phyloP scores from a whole-genome alignment of 2,888 invertebrate genomes.

The Chydorus sphaericus region DNA sequence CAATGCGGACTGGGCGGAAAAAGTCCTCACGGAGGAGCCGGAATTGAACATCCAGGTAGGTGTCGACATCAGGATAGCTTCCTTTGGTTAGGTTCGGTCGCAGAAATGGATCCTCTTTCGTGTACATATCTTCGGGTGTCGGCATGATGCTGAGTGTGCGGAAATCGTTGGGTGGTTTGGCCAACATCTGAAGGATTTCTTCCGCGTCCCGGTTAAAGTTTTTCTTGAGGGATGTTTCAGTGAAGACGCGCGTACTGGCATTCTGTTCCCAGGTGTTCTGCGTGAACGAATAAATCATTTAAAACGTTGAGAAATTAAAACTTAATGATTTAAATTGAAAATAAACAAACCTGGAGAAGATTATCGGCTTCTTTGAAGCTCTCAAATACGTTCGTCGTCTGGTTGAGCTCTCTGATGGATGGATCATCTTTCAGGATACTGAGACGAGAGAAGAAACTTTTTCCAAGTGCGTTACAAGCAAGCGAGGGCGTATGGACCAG shows the following conservation, averaged over 20 bases:
- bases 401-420: neutral
- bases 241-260: too few relatives aligned
- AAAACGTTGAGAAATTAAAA: neutral
- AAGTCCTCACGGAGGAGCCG: conserved; percentile 65
- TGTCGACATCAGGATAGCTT: conserved; percentile 43
- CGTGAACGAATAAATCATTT: neutral
- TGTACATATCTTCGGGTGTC: conserved; percentile 25
- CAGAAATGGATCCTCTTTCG: conserved; percentile 30
- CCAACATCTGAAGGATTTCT: neutral
- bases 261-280: neutral
- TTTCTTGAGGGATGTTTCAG: neutral
- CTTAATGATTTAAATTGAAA: neutral
- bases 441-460: neutral
- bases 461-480: neutral
- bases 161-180: conserved; percentile 32
- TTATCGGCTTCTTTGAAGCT: neutral
- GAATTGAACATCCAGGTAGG: conserved; percentile 68
- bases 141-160: conserved; percentile 28
- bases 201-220: neutral
- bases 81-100: conserved; percentile 43
- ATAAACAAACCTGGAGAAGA: neutral
- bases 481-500: neutral
- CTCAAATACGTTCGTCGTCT: neutral
- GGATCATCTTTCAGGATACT: neutral
- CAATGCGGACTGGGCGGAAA: conserved; percentile 51